These are phyloP conservation scores for Nomada hirtipes DNA, from an alignment of 2,888 invertebrate species.

Conservation along the genomic window DNA sequence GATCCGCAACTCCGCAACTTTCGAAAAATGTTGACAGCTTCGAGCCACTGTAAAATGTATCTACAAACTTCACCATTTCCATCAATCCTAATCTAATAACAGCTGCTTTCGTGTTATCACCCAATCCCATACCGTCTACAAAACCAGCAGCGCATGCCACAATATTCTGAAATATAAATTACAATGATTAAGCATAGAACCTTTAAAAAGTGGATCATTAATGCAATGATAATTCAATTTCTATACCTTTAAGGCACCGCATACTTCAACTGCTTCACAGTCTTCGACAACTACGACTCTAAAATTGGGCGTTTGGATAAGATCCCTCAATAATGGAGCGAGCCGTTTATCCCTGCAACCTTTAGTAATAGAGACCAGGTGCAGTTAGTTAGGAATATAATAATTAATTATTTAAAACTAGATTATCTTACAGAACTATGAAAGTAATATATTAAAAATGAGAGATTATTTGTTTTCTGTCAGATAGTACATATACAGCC, in stretches of 20 bases:
- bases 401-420: neutral
- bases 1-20: constrained; percentile 90
- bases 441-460: too few relatives aligned
- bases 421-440: too few relatives aligned
- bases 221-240: neutral
- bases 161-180: constrained; percentile 85
- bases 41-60: constrained; percentile 86
- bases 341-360: constrained; percentile 84
- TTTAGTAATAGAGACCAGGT: constrained; percentile 46
- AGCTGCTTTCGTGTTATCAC: constrained; percentile 90
- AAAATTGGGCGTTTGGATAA: constrained; percentile 88
- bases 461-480: too few relatives aligned
- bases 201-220: neutral
- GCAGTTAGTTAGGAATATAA: neutral
- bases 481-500: too few relatives aligned
- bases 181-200: too few relatives aligned
- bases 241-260: constrained; percentile 87
- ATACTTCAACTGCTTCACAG: constrained; percentile 88
- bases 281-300: constrained; percentile 88
- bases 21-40: constrained; percentile 88
- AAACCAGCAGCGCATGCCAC: constrained; percentile 90
- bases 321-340: constrained; percentile 86
- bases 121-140: constrained; percentile 88
- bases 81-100: constrained; percentile 89
- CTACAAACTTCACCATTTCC: constrained; percentile 89